phyloP scores from a whole-genome alignment of 2,888 invertebrate genomes.

The Hipparchia sbordonii region DNA sequence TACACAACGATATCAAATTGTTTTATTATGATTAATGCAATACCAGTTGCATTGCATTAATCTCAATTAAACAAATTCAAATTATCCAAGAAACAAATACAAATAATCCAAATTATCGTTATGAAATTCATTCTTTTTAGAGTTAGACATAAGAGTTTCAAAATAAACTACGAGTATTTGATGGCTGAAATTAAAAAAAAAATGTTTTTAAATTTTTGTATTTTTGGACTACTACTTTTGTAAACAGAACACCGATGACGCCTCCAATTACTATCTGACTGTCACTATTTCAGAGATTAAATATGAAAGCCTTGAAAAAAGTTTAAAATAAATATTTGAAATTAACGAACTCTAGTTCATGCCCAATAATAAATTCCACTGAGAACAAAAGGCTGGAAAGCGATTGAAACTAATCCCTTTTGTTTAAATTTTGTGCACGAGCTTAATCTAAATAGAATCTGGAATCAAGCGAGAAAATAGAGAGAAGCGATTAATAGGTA shows the following conservation, averaged over 20 bases:
- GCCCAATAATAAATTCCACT: conserved; percentile 12
- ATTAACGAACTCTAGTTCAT: background rate
- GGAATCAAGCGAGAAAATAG: conserved; percentile 52
- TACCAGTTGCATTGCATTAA: background rate
- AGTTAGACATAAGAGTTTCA: background rate
- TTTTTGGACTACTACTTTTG: too few relatives aligned
- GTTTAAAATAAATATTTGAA: conserved; percentile 5
- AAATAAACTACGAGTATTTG: too few relatives aligned
- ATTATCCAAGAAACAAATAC: too few relatives aligned
- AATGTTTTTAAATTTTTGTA: too few relatives aligned
- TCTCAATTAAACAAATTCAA: too few relatives aligned
- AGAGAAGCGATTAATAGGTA: conserved; percentile 27
- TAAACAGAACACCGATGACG: too few relatives aligned
- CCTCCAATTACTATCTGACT: too few relatives aligned
- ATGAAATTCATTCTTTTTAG: background rate
- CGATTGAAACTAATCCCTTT: conserved; percentile 58
- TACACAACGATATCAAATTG: conserved; percentile 56
- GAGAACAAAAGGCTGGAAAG: conserved; percentile 17
- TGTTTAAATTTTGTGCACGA: conserved; percentile 60
- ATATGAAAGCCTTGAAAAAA: background rate
- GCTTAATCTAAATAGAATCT: conserved; percentile 56
- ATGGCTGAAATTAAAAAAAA: too few relatives aligned
- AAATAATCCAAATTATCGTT: background rate
- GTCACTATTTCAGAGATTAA: too few relatives aligned
- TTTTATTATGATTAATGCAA: conserved; percentile 73